Evolutionary conservation across 2,888 invertebrate species (phyloP).

Genomic region (Nomada hirtipes): DNA sequence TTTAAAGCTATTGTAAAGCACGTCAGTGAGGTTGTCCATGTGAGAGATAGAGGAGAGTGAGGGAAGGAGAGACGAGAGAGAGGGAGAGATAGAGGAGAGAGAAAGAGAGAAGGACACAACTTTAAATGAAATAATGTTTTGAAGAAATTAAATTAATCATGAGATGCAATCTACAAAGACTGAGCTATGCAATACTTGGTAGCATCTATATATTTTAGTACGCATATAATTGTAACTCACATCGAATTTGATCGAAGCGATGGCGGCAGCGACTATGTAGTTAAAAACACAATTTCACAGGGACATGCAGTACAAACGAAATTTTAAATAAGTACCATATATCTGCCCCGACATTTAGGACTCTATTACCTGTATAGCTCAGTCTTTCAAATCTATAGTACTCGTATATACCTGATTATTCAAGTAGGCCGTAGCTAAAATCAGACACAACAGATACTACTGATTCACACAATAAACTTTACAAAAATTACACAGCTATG

Average conservation of each 20-base stretch:
- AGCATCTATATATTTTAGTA: constrained; percentile 1
- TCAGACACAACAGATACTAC: constrained; percentile 22
- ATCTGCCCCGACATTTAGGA: constrained; percentile 47
- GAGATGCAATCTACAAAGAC: constrained; percentile 30
- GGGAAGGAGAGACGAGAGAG: too few relatives aligned
- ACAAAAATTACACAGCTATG: constrained; percentile 12
- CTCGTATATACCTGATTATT: constrained; percentile 24
- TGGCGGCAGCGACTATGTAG: constrained; percentile 4
- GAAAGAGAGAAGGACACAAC: too few relatives aligned
- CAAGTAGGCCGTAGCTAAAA: constrained; percentile 56
- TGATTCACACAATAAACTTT: constrained; percentile 1
- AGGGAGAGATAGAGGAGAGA: too few relatives aligned
- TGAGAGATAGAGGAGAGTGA: neutral
- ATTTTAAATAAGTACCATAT: neutral
- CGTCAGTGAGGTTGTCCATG: constrained; percentile 51
- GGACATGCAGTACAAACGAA: constrained; percentile 46
- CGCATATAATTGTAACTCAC: neutral
- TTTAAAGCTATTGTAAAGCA: constrained; percentile 71
- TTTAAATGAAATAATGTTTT: too few relatives aligned
- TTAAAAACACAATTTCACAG: constrained; percentile 7
- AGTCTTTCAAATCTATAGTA: constrained; percentile 51
- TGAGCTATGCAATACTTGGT: constrained; percentile 45
- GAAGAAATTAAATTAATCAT: constrained; percentile 3
- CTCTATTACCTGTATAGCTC: constrained; percentile 51
- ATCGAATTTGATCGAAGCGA: constrained; percentile 12